phyloP scores from a whole-genome alignment of 2,888 invertebrate genomes.

The Cataglyphis albicans region DNA sequence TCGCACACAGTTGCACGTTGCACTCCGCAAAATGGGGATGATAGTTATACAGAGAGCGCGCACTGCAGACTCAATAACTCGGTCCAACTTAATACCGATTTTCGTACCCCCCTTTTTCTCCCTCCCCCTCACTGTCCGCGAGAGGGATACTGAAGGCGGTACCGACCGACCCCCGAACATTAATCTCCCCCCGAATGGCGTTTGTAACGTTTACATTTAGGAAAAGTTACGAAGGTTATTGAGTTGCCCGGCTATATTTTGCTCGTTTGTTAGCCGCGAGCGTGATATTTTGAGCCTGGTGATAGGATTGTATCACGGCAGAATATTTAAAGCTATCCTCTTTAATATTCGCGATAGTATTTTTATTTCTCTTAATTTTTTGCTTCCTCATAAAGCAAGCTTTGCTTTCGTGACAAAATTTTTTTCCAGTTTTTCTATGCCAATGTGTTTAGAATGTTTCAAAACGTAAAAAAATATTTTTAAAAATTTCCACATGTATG shows the following conservation, averaged over 20 bases:
- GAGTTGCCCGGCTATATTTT: constrained; percentile 15
- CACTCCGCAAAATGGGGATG: constrained; percentile 43
- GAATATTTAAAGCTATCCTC: constrained; percentile 12
- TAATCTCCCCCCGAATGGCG: constrained; percentile 29
- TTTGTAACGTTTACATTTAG: constrained; percentile 48
- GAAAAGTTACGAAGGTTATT: constrained; percentile 49
- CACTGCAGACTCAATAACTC: constrained; percentile 64
- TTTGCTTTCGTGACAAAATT: too few species aligned
- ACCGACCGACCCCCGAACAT: constrained; percentile 15
- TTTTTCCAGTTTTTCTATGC: too few species aligned
- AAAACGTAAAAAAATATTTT: too few species aligned
- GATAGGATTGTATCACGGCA: neutral
- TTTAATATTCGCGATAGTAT: neutral
- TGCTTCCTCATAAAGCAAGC: too few species aligned
- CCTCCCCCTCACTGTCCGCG: constrained; percentile 15
- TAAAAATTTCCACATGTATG: too few species aligned
- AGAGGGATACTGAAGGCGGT: constrained; percentile 28
- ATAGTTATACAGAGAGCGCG: constrained; percentile 54
- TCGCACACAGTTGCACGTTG: neutral
- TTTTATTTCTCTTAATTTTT: neutral
- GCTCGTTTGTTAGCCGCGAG: constrained; percentile 2
- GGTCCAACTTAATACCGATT: constrained; percentile 60
- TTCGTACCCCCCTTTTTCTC: neutral
- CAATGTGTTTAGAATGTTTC: too few species aligned
- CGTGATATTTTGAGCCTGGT: neutral